Conservation (phyloP, 2,888 invertebrate genomes). For the Linyphia triangularis region DNA sequence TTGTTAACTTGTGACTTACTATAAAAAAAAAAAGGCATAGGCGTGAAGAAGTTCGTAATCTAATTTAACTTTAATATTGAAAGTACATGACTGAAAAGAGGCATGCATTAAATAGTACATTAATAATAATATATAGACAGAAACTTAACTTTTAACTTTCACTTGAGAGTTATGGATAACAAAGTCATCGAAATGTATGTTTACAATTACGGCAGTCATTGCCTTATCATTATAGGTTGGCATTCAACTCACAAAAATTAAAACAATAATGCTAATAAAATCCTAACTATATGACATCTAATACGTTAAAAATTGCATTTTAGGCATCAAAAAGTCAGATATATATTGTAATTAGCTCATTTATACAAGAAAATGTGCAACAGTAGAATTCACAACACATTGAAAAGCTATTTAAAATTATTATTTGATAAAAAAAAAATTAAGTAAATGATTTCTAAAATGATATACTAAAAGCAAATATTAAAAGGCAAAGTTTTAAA, state of each 20-base stretch:
- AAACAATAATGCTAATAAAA: background rate
- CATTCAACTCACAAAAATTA: too few relatives aligned
- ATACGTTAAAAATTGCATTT: background rate
- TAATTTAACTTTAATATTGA: background rate
- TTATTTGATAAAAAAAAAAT: too few relatives aligned
- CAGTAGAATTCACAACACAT: too few relatives aligned
- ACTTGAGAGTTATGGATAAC: background rate
- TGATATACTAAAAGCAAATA: too few relatives aligned
- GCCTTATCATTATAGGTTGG: background rate
- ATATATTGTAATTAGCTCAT: too few relatives aligned
- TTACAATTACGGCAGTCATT: background rate
- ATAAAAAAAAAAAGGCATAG: background rate
- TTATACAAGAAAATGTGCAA: too few relatives aligned
- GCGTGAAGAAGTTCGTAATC: background rate
- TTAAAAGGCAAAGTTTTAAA: too few relatives aligned
- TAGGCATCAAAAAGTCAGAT: too few relatives aligned
- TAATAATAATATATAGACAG: background rate
- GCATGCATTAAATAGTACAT: background rate
- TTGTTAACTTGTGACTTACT: too few relatives aligned
- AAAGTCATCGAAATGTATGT: background rate
- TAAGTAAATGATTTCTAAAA: too few relatives aligned
- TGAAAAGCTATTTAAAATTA: too few relatives aligned
- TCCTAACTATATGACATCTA: background rate
- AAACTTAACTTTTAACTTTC: background rate
- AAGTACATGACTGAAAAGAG: background rate